These are phyloP conservation scores for Nicator chloris DNA, from an alignment of 2,113 vertebrate species.

Conservation along the genomic window DNA sequence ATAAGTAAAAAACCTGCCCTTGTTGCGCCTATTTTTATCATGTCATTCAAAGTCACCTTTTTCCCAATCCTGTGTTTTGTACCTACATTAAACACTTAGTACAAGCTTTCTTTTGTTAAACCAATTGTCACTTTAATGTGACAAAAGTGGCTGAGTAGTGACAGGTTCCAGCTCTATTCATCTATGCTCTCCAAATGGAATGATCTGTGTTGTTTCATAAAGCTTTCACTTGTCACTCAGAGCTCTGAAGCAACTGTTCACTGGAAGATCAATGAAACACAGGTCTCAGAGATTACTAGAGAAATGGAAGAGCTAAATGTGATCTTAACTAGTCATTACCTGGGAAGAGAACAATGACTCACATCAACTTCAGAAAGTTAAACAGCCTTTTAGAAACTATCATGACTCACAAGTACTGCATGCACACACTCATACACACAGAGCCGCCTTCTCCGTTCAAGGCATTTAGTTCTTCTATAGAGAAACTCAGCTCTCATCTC, in stretches of 20 bases:
- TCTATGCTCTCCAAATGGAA: background rate
- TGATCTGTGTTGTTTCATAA: background rate
- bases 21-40: background rate
- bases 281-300: slow-evolving; percentile 2
- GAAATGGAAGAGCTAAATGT: slow-evolving; percentile 35
- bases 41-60: background rate
- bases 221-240: slow-evolving; percentile 15
- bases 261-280: slow-evolving; percentile 37
- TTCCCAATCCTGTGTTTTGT: background rate
- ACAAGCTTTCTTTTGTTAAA: background rate
- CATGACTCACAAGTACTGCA: background rate
- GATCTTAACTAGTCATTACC: slow-evolving; percentile 52
- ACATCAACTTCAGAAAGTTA: slow-evolving; percentile 16
- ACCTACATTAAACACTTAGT: background rate
- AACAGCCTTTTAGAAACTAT: slow-evolving; percentile 18
- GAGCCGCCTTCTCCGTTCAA: background rate
- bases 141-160: background rate
- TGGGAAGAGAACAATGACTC: slow-evolving; percentile 47
- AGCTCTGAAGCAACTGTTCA: background rate
- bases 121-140: background rate
- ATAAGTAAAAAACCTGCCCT: background rate
- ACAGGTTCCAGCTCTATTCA: background rate
- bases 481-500: background rate
- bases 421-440: background rate
- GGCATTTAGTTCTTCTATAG: background rate